Percentiles rank a stretch among this genome's conserved stretches.
These are phyloP conservation scores for Polypedilum vanderplanki DNA, from an alignment of 1,140 invertebrate genomes.

Conservation along the genomic window DNA sequence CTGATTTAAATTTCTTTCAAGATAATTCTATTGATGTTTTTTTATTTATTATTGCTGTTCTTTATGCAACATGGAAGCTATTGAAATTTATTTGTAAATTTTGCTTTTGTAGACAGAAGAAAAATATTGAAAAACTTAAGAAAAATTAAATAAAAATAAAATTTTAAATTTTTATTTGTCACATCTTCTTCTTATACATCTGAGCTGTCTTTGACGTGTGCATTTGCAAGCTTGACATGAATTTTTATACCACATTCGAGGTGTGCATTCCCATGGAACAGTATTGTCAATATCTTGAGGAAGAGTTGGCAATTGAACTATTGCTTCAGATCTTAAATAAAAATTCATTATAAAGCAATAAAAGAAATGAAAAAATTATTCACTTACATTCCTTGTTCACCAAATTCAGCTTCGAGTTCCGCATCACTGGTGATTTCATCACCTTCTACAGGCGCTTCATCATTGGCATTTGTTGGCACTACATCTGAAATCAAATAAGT, in stretches of 20 bases:
- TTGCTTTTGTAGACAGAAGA: not conserved
- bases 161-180: no score
- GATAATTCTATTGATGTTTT: slow-evolving; percentile 47
- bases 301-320: not conserved
- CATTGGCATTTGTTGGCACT: not conserved
- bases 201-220: not conserved
- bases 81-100: not conserved
- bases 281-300: not conserved
- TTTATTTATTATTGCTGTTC: slow-evolving; percentile 41
- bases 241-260: not conserved
- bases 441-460: not conserved
- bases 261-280: not conserved
- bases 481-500: not conserved
- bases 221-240: slow-evolving; percentile 3
- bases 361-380: not conserved
- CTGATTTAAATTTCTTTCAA: slow-evolving; percentile 48
- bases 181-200: not conserved
- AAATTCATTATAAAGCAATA: not conserved
- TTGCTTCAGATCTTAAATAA: not conserved
- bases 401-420: not conserved
- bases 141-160: not conserved
- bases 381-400: not conserved
- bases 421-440: not conserved
- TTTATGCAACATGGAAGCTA: not conserved
- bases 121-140: not conserved